A percentile compares a stretch with the other conserved stretches of the same genome.
Evolutionary conservation across 2,888 invertebrate genomes (phyloP).

Genomic region (Torymus aiolomorphi): DNA sequence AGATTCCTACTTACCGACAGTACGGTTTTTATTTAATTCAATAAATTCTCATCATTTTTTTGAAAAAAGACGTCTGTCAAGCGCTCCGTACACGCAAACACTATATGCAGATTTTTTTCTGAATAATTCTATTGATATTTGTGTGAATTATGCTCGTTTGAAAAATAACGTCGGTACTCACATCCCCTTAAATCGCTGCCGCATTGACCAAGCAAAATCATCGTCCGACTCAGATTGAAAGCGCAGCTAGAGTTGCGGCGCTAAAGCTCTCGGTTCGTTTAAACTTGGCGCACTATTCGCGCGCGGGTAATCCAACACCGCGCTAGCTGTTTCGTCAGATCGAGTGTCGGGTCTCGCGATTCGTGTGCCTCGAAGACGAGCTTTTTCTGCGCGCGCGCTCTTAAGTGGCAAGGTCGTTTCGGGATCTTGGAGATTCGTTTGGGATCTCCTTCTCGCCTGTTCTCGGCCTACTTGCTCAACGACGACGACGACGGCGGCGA

Average conservation of each 20-base stretch:
- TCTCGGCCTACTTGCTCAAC: slow-evolving; percentile 34
- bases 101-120: too few relatives aligned
- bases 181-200: too few relatives aligned
- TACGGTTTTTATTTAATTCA: too few relatives aligned
- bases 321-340: slow-evolving; percentile 22
- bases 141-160: too few relatives aligned
- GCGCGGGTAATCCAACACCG: slow-evolving; percentile 37
- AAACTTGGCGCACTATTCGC: neutral
- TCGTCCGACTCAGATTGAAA: too few relatives aligned
- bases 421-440: slow-evolving; percentile 20
- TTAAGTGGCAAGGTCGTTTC: slow-evolving; percentile 50
- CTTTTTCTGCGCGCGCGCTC: neutral
- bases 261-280: slow-evolving; percentile 25
- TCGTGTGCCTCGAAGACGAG: neutral
- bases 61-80: too few relatives aligned
- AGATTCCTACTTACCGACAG: too few relatives aligned
- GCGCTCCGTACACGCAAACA: too few relatives aligned
- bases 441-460: slow-evolving; percentile 15
- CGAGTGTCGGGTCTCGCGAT: slow-evolving; percentile 28
- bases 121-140: too few relatives aligned
- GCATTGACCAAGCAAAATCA: too few relatives aligned
- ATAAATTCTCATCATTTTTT: too few relatives aligned
- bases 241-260: neutral
- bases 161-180: too few relatives aligned
- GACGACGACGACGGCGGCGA: neutral